Evolutionary conservation across 1,140 invertebrate species (phyloP), one percentile per base, ranked within the genome.

Genomic region (Tetramorium simillimum): DNA sequence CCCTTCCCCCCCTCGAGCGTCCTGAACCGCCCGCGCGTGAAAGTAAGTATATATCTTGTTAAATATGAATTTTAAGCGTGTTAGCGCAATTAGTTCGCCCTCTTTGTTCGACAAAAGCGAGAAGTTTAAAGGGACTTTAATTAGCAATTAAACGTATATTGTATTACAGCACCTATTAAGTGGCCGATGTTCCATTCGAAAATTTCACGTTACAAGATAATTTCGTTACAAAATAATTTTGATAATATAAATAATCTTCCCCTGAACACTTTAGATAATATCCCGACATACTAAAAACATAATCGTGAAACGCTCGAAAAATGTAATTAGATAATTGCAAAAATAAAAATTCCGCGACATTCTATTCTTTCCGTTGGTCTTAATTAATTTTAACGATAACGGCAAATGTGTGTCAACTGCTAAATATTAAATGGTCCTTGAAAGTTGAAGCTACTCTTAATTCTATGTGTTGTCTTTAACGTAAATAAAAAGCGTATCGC

Each of bases 21-120:
- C n/a, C 21, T 69, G 14, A 69, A 16, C 40, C 40, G 16, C 3
- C 2, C 21, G 5, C 14, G 21, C 37, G 51, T 46, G n/a, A 84
- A 72, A 84, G 53, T 84, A 60, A 72, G 12, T 84, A 73, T 33
- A 46, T 24, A 46, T 28, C 51, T 84, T 4, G 46, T 53, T 51
- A 51, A 53, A 43, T 51, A 51, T 67, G 24, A 6, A 73, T 73
- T 82, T 73, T 73, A 60, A 62, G 18, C 56, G 10, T 28, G 16
- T 49, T 58, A 72, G n/a, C 16, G 40, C 24, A 70, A 69, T 75
- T 70, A 51, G 4, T 53, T 53, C 4, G 4, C 12, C 9, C 51
- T 70, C 33, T 69, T 56, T 81, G n/a, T 69, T 40, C 33, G 9
- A 28, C 10, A 56, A 69, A 81, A 51, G 24, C 16, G 21, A 12